A percentile compares a stretch with the other conserved stretches of the same genome.
phyloP scores from a whole-genome alignment of 2,888 invertebrate genomes.

The Glaucopsyche alexis region DNA sequence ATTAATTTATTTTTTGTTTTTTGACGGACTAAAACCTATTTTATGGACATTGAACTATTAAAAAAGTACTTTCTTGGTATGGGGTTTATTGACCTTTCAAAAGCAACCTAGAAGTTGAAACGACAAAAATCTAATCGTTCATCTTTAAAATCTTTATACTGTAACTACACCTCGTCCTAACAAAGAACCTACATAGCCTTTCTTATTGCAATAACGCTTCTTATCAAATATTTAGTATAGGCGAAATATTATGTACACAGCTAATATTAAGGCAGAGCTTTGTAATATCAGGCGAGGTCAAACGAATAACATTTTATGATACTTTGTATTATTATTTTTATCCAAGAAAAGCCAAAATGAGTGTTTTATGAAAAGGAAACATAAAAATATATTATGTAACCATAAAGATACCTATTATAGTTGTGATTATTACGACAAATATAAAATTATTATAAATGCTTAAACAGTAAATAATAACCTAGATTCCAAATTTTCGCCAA shows the following conservation, averaged over 20 bases:
- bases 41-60: not conserved
- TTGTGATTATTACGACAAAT: not conserved
- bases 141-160: no score
- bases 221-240: conserved; percentile 17
- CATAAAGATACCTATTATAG: not conserved
- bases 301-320: conserved; percentile 17
- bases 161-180: no score
- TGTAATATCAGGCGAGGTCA: conserved; percentile 17
- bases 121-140: no score
- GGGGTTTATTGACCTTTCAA: not conserved
- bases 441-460: not conserved
- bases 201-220: conserved; percentile 5
- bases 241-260: conserved; percentile 15
- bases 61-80: not conserved
- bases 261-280: conserved; percentile 7
- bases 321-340: conserved; percentile 16
- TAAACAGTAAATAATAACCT: no score
- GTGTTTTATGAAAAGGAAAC: conserved; percentile 11
- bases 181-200: not conserved
- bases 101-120: no score
- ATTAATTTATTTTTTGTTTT: not conserved
- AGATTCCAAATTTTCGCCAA: no score
- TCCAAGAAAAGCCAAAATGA: not conserved
- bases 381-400: no score
- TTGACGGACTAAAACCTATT: not conserved